phyloP scores from a whole-genome alignment of 2,113 vertebrate species.

The Tachycineta bicolor region DNA sequence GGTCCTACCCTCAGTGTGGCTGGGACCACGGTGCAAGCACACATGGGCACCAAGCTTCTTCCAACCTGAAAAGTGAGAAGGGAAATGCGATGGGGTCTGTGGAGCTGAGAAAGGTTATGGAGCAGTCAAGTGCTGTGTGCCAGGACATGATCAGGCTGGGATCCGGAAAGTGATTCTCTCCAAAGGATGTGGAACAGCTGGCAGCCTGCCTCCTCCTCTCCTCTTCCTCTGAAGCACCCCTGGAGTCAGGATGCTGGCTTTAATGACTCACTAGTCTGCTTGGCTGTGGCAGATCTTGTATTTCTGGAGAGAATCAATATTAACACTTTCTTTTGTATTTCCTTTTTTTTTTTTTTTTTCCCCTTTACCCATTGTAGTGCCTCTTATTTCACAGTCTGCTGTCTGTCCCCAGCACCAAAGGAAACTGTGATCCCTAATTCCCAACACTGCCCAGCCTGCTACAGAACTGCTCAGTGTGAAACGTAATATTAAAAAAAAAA shows the following conservation, averaged over 20 bases:
- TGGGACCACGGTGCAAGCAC: neutral
- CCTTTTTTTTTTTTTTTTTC: neutral
- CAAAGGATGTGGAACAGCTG: neutral
- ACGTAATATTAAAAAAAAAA: slow-evolving; percentile 55
- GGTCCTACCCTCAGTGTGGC: neutral
- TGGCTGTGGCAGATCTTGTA: slow-evolving; percentile 9
- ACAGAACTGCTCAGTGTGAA: slow-evolving; percentile 48
- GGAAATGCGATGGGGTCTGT: neutral
- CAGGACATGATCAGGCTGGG: rapidly evolving
- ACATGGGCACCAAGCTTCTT: neutral
- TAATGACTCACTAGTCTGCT: slow-evolving; percentile 55
- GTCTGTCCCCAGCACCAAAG: slow-evolving; percentile 14
- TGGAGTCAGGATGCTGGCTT: slow-evolving; percentile 53
- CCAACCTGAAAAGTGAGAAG: neutral
- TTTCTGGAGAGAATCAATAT: slow-evolving; percentile 28
- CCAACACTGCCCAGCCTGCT: slow-evolving; percentile 31
- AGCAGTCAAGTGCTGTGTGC: neutral
- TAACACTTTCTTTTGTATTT: slow-evolving; percentile 29
- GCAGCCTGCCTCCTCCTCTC: neutral
- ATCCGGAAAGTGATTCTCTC: slow-evolving; percentile 1
- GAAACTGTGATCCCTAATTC: slow-evolving; percentile 41
- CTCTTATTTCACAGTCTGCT: slow-evolving; percentile 33
- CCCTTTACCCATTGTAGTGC: neutral
- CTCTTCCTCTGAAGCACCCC: slow-evolving; percentile 48
- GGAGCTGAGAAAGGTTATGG: neutral